Percentiles rank a stretch among this genome's conserved stretches.
Evolutionary conservation across 2,113 vertebrate genomes (phyloP).

Genomic region (Labeo catla): DNA sequence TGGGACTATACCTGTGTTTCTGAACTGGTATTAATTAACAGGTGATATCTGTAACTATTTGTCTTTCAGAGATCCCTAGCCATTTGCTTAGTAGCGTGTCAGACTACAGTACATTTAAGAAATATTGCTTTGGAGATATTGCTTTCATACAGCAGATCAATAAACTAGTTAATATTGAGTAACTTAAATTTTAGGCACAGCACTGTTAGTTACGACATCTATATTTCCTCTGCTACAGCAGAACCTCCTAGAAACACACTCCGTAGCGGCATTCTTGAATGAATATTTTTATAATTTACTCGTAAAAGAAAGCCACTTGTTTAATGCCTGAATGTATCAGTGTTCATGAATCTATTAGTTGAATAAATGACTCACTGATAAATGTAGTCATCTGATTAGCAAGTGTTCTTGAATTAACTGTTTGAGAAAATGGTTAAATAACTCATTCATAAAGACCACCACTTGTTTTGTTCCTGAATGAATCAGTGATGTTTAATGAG

Average conservation of each 20-base stretch:
- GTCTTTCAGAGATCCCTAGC: background rate
- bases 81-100: background rate
- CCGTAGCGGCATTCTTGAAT: background rate
- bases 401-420: background rate
- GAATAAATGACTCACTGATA: background rate
- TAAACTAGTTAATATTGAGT: background rate
- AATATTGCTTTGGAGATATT: background rate
- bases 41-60: constrained; percentile 19
- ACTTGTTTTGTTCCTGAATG: background rate
- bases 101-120: background rate
- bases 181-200: background rate
- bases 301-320: background rate
- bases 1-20: constrained; percentile 49
- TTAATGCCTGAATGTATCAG: background rate
- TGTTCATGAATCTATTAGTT: background rate
- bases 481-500: background rate
- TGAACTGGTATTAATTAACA: constrained; percentile 65
- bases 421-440: background rate
- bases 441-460: background rate
- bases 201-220: background rate
- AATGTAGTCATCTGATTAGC: background rate
- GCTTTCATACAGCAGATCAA: background rate
- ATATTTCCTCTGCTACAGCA: background rate
- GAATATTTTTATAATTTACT: background rate
- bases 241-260: background rate